Conservation (phyloP, 2,888 invertebrate genomes). For the Diarsia dahlii region DNA sequence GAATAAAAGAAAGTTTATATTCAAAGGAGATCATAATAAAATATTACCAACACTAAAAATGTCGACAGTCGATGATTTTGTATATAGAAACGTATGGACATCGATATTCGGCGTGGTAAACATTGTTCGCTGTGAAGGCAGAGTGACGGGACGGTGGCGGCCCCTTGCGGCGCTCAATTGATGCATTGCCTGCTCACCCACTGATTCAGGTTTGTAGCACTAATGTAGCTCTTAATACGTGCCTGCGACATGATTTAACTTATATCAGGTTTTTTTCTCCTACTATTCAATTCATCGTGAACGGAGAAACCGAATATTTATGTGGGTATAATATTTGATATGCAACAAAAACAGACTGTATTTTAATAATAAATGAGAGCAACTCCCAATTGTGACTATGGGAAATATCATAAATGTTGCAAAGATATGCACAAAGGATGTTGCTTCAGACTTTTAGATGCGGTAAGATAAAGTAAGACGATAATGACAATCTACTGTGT, state of each 20-base stretch:
- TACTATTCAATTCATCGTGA: constrained; percentile 66
- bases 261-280: constrained; percentile 62
- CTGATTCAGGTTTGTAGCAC: constrained; percentile 73
- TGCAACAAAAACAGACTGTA: constrained; percentile 56
- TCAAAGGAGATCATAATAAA: constrained; percentile 26
- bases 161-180: constrained; percentile 87
- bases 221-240: constrained; percentile 70
- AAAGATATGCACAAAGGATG: constrained; percentile 29
- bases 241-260: constrained; percentile 67
- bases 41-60: constrained; percentile 47
- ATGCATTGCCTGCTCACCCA: constrained; percentile 86
- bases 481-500: constrained; percentile 5
- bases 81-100: constrained; percentile 65
- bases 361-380: constrained; percentile 62
- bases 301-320: constrained; percentile 59
- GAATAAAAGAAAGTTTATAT: constrained; percentile 4
- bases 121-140: constrained; percentile 71
- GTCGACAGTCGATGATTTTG: constrained; percentile 68
- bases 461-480: constrained; percentile 13
- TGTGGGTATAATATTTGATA: constrained; percentile 61
- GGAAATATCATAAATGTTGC: constrained; percentile 47
- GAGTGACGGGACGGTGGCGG: constrained; percentile 79
- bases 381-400: constrained; percentile 56
- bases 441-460: constrained; percentile 8
- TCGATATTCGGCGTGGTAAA: constrained; percentile 73